Percentiles rank a stretch among this genome's conserved stretches.
phyloP scores from a whole-genome alignment of 2,797 vertebrate genomes.

The Rhinichthys osculus region DNA sequence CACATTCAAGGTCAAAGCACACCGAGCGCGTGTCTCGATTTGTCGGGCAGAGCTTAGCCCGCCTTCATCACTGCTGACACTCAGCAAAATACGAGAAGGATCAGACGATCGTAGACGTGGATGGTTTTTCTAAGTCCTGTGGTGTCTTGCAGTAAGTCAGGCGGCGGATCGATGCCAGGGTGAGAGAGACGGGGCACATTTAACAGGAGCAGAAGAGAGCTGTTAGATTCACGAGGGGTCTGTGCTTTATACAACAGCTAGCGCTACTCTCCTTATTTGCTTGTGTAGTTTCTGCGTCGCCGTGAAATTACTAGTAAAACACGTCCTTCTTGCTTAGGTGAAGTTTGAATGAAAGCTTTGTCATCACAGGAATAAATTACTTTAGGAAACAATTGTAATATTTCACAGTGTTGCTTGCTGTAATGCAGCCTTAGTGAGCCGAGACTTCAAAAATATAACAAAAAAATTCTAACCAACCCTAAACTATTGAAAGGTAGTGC shows the following conservation, averaged over 20 bases:
- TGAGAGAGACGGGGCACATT: constrained; percentile 3
- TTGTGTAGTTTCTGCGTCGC: not conserved
- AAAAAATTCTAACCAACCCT: not conserved
- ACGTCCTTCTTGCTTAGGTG: not conserved
- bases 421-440: not conserved
- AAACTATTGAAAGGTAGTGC: not conserved
- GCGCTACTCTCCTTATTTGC: not conserved
- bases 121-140: constrained; percentile 70
- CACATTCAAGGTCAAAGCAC: constrained; percentile 43
- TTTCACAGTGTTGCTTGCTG: not conserved
- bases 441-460: not conserved
- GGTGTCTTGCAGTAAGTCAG: constrained; percentile 68
- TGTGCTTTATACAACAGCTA: constrained; percentile 54
- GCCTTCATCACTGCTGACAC: constrained; percentile 61
- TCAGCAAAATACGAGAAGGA: constrained; percentile 68
- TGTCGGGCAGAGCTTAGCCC: constrained; percentile 55
- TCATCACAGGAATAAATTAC: not conserved
- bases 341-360: not conserved
- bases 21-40: not conserved
- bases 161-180: constrained; percentile 73
- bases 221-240: constrained; percentile 40
- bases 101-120: constrained; percentile 70
- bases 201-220: constrained; percentile 55
- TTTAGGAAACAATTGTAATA: too few species aligned
- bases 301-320: constrained; percentile 6